Evolutionary conservation across 2,888 invertebrate species (phyloP).

Genomic region (Anarsia innoxiella): DNA sequence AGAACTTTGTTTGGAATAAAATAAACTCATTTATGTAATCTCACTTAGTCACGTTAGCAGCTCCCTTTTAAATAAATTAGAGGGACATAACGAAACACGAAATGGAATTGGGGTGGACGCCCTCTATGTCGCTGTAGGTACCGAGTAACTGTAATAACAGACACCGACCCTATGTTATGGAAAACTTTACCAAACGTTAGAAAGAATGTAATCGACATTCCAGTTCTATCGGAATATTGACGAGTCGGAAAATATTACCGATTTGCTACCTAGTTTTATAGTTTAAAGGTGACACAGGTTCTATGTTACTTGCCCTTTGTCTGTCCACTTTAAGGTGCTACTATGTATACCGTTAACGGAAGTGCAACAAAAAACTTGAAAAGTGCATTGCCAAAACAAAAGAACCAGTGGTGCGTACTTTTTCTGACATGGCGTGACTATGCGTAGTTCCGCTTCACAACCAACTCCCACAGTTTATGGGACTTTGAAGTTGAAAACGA

Average conservation of each 20-base stretch:
- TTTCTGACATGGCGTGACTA: conserved; percentile 32
- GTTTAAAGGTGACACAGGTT: background rate
- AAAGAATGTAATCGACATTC: no score
- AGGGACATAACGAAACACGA: conserved; percentile 1
- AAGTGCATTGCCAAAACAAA: conserved; percentile 17
- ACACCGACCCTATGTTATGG: no score
- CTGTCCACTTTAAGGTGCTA: no score
- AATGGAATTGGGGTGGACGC: conserved; percentile 3
- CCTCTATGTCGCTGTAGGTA: no score
- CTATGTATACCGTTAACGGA: no score
- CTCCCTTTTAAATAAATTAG: conserved; percentile 10
- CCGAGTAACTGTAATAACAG: no score
- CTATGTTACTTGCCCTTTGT: background rate
- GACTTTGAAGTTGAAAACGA: conserved; percentile 2
- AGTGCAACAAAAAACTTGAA: conserved; percentile 3
- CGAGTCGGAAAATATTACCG: background rate
- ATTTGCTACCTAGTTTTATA: background rate
- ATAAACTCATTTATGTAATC: conserved; percentile 5
- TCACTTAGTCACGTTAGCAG: background rate
- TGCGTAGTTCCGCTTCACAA: conserved; percentile 25
- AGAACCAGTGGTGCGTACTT: conserved; percentile 13
- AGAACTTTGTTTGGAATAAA: conserved; percentile 1
- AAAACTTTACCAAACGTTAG: no score
- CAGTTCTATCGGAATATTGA: no score
- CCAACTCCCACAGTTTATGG: conserved; percentile 4